Evolutionary conservation across 2,797 vertebrate species (phyloP), one percentile per base, ranked within the genome.

Genomic region (Botia kubotai): DNA sequence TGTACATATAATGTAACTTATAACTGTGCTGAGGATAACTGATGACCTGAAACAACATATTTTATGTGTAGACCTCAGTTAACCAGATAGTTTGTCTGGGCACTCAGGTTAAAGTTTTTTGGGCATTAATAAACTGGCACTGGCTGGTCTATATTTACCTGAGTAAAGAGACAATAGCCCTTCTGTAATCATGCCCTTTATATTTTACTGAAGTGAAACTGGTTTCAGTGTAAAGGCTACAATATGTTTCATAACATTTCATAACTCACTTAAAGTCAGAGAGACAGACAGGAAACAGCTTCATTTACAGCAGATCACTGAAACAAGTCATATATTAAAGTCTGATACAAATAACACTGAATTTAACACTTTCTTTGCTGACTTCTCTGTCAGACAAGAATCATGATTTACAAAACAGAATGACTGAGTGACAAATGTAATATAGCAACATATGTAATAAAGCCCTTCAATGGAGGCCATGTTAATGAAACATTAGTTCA

Each of bases 331-430:
- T 17, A 19, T 33, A 36, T 36, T 39, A 74, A 53, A 81, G 74
- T 75, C 62, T 50, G 60, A 77, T 2, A 67, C 87, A 79, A 84
- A 86, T 89, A 88, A 89, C 85, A 89, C 87, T 89, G 86, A 82
- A 87, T 83, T 79, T 82, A 82, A 86, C 81, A 80, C 29, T 29
- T 83, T 88, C 72, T 57, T 68, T 21, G 1, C 71, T 33, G 57
- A 73, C 62, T 36, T 70, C 70, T 57, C 72, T 74, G 23, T 75
- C 29, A 75, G 65, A 62, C 72, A 65, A 23, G 43, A 72, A 57
- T 66, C 46, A 65, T 46, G 69, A 83, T 79, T 60, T 81, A 86
- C 72, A 87, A 57, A 75, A 83, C 70, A 77, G 46, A 73, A 81
- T 58, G 57, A 74, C 19, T 76, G 63, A 66, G 39, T 66, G 71